Evolutionary conservation across 2,888 invertebrate species (phyloP).

Genomic region (Eilema caniola): DNA sequence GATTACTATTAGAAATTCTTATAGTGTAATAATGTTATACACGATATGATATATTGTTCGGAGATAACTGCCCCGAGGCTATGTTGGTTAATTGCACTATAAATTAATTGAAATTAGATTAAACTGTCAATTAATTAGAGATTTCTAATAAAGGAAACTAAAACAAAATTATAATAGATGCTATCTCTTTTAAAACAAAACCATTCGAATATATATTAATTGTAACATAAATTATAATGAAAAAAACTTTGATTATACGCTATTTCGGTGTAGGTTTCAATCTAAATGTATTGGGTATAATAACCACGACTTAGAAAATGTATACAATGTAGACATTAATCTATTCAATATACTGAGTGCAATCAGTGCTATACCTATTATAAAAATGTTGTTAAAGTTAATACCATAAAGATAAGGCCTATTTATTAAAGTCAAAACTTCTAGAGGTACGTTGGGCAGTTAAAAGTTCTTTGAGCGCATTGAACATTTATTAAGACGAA

Average conservation of each 20-base stretch:
- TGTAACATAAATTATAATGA: not conserved
- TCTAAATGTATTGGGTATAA: conserved; percentile 7
- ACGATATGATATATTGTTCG: conserved; percentile 37
- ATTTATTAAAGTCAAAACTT: no score
- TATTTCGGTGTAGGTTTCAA: conserved; percentile 5
- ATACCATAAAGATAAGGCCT: no score
- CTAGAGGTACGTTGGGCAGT: no score
- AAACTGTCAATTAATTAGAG: not conserved
- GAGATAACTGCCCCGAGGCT: conserved; percentile 40
- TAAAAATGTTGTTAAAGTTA: no score
- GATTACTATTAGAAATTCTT: conserved; percentile 38
- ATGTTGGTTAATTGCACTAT: conserved; percentile 35
- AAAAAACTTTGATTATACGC: conserved; percentile 29
- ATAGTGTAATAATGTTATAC: conserved; percentile 28
- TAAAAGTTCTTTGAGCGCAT: no score
- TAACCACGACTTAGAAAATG: conserved; percentile 1
- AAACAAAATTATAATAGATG: not conserved
- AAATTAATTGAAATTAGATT: not conserved
- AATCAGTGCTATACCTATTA: not conserved
- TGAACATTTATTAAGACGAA: no score
- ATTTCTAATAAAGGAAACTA: not conserved
- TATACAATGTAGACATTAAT: conserved; percentile 4
- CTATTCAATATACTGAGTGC: not conserved
- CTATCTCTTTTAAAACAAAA: not conserved
- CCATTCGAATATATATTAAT: not conserved